Evolutionary conservation across 2,888 invertebrate genomes (phyloP).

Genomic region (Litoditis marina): DNA sequence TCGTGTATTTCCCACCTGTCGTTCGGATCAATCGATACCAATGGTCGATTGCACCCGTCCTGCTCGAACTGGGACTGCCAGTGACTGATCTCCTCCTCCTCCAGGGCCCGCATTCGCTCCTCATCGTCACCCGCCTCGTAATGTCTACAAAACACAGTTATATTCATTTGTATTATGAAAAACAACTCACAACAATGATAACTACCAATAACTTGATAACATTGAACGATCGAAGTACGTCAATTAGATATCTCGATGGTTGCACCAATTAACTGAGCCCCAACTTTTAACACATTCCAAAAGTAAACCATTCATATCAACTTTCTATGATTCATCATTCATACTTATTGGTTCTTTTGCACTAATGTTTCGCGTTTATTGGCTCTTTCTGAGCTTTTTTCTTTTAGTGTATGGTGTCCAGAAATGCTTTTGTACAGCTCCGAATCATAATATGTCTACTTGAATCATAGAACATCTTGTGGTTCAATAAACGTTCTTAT

Average conservation of each 20-base stretch:
- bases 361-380: background rate
- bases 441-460: no score
- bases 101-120: slow-evolving; percentile 64
- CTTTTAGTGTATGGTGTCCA: background rate
- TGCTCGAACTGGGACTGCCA: slow-evolving; percentile 63
- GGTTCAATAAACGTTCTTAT: no score
- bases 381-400: background rate
- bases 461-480: no score
- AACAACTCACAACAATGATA: background rate
- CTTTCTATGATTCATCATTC: no score
- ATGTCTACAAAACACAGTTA: slow-evolving; percentile 39
- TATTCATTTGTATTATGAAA: background rate
- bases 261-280: no score
- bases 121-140: slow-evolving; percentile 55
- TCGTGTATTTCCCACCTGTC: slow-evolving; percentile 61
- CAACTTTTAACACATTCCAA: no score
- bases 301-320: no score
- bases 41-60: slow-evolving; percentile 60
- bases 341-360: no score
- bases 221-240: no score
- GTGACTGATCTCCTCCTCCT: slow-evolving; percentile 66
- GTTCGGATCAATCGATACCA: slow-evolving; percentile 65
- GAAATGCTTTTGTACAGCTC: background rate
- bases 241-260: no score
- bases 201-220: no score